Evolutionary conservation across 1,140 invertebrate species (phyloP), one percentile per base, ranked within the genome.

Genomic region (Papilio polyxenes): DNA sequence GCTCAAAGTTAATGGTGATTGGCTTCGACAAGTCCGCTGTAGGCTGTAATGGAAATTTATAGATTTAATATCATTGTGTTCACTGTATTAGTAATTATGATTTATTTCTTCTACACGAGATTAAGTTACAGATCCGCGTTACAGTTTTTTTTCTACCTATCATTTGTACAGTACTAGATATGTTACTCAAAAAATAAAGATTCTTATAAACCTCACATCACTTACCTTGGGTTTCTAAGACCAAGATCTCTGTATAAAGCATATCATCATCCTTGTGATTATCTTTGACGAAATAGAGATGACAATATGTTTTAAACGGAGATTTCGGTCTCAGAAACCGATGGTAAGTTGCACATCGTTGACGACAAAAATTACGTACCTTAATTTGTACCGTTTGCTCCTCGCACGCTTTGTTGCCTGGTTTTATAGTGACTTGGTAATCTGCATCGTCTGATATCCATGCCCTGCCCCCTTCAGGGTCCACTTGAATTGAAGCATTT

Each of bases 1-100:
- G 84, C 75, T 89, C 84, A 65, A 92, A 91, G 76, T 86, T 86
- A 44, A 94, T 86, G 49, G 84, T 80, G 65, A 94, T 93, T 37
- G 92, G 91, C 78, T 87, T 92, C n/a, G 92, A 90, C 72, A 93
- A 86, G 83, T 94, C 91, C 15, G 91, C 88, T 51, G 88, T 88
- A 4, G 87, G 86, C 92, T 94, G 88, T n/a, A 90, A 91, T 37
- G 83, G 20, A 86, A 83, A 84, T 44, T 74, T 49, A 69, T 80
- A 23, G 23, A 31, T 31, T 31, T 31, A 31, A 31, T 31, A 31
- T 31, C 23, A 31, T 31, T 31, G 23, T 31, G 23, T 31, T 44
- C 40, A 4, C 40, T 44, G 0, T 44, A 44, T 78, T 10, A 81
- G 17, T 81, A 77, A 31, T 78, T 11, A 74, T 72, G 5, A 49